Base-by-base conservation (phyloP, 2,888 invertebrate species). In the Archips crataeganus region DNA sequence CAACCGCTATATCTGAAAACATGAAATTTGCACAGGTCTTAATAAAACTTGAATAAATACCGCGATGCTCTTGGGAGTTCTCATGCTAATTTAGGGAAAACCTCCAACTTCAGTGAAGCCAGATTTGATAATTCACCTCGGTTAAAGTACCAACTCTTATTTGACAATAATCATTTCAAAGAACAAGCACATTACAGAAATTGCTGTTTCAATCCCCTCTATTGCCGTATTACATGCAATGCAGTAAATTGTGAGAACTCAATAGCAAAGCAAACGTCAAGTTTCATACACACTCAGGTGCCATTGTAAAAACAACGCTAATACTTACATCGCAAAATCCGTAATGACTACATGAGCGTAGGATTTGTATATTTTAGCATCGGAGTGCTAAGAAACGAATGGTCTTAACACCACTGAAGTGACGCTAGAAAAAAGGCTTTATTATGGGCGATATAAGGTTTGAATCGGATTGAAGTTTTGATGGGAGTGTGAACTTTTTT, bases 331-430 rank as follows among this genome's bases (percentile, higher is more conserved):
- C 10, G 2, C 57, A 32, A 32, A 32, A 32, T 57, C 10, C 3
- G 11, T 23, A 32, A 11, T 57, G 11, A 57, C 10, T 10, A 32
- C 23, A 2, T 15, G 9, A 54, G 23, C 23, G 9, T 15, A 9
- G 57, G 23, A 11, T 57, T 57, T 32, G 57, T 57, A 23, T 54
- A 57, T 57, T 57, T 57, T 32, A 32, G 32, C 57, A 54, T 15
- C 32, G 32, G 10, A 11, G 8, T 9, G 11, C 10, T 32, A 11
- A 32, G 9, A 32, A 57, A 3, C 32, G 32, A 11, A 57, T 32
- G 3, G 57, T 57, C 6, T 32, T 57, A 34, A 57, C 32, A 11
- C 3, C 11, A 57, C 32, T 32, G 5, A 54, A 10, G 11, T 23
- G 57, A 3, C 10, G 8, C 9, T 32, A 11, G 32, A 11, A 57